Evolutionary conservation across 1,140 invertebrate genomes (phyloP).

Genomic region (Drosophila sp.): DNA sequence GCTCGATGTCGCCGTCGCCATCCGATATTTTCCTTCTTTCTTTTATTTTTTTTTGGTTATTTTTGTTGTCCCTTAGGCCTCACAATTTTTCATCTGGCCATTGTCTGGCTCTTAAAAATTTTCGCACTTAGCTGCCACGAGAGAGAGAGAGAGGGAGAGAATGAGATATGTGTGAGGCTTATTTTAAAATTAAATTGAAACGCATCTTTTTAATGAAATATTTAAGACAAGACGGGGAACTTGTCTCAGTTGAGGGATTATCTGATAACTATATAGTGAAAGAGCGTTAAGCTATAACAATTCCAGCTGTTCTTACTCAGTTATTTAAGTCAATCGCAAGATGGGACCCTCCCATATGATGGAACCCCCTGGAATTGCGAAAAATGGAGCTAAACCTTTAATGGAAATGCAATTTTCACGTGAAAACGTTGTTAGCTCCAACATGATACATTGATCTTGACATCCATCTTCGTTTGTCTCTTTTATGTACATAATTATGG

Average conservation of each 20-base stretch:
- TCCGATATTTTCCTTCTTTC: slow-evolving; percentile 9
- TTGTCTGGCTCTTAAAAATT: slow-evolving; percentile 12
- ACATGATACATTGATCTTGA: neutral
- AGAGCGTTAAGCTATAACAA: no score
- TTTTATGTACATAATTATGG: neutral
- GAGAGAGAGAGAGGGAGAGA: neutral
- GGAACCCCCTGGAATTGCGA: no score
- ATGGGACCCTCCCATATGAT: no score
- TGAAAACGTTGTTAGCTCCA: no score
- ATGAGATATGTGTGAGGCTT: neutral
- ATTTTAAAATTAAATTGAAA: slow-evolving; percentile 9
- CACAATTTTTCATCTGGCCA: slow-evolving; percentile 55
- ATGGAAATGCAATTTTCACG: no score
- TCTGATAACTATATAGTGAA: no score
- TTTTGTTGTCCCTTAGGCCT: slow-evolving; percentile 44
- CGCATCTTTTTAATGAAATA: slow-evolving; percentile 4
- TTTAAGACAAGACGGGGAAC: neutral
- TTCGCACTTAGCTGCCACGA: slow-evolving; percentile 1
- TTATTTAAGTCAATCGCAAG: no score
- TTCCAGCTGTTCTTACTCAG: no score
- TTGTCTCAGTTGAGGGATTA: no score
- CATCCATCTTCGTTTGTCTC: neutral
- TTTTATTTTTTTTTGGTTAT: slow-evolving; percentile 11
- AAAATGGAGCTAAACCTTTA: no score
- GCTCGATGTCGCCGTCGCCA: slow-evolving; percentile 39